phyloP scores from a whole-genome alignment of 2,888 invertebrate genomes.

The Oxycera nigricornis region DNA sequence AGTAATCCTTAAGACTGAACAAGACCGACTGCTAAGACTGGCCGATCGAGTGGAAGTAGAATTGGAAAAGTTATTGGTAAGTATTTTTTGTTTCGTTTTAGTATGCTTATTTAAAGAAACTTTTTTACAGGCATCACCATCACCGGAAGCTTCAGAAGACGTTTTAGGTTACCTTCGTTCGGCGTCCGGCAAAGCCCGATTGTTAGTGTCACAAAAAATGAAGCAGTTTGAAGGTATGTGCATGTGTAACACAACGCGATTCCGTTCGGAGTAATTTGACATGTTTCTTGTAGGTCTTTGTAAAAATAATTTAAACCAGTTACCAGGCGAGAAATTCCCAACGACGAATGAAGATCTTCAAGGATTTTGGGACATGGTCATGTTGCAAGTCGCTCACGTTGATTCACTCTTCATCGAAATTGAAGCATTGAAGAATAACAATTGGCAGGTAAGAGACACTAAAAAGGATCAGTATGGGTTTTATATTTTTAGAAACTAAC shows the following conservation, averaged over 20 bases:
- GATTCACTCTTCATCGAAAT: conserved; percentile 79
- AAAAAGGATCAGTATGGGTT: no score
- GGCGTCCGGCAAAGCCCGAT: conserved; percentile 88
- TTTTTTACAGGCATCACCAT: conserved; percentile 8
- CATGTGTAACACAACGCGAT: conserved; percentile 15
- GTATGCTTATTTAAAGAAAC: conserved; percentile 34
- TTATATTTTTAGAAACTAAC: no score
- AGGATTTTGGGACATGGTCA: conserved; percentile 98
- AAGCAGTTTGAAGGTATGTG: conserved; percentile 85
- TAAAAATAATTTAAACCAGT: conserved; percentile 71
- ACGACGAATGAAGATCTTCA: conserved; percentile 90
- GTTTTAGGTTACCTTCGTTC: conserved; percentile 83
- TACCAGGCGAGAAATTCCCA: conserved; percentile 81
- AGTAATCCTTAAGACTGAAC: conserved; percentile 75
- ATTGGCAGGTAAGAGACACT: conserved; percentile 69
- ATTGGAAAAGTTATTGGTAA: conserved; percentile 66
- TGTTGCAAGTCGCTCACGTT: conserved; percentile 87
- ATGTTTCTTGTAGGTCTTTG: conserved; percentile 65
- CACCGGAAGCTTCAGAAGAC: conserved; percentile 73
- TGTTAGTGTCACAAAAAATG: conserved; percentile 91
- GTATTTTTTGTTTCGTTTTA: conserved; percentile 48
- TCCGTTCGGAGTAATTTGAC: conserved; percentile 14
- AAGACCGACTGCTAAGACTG: conserved; percentile 71
- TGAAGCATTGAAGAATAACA: conserved; percentile 67
- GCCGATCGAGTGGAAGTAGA: conserved; percentile 75